Percentiles rank a stretch among this genome's conserved stretches.
Evolutionary conservation across 1,140 invertebrate species (phyloP).

Genomic region (Tetramorium alpestre): DNA sequence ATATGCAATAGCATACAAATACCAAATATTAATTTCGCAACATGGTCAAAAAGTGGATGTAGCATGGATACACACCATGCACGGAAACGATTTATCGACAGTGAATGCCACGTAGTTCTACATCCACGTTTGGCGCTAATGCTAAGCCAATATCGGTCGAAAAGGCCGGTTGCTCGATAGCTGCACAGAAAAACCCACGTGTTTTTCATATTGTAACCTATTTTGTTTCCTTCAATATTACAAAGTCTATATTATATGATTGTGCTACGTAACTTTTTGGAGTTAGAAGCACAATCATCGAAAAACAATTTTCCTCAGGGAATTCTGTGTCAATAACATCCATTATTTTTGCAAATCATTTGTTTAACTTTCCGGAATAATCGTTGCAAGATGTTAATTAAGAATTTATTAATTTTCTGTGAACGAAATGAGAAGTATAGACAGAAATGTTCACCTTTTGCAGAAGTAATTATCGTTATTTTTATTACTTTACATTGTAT

Average conservation of each 20-base stretch:
- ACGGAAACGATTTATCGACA: too few species aligned
- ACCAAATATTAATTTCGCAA: too few species aligned
- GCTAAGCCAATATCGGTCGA: too few species aligned
- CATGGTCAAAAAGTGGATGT: too few species aligned
- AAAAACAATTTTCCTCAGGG: not conserved
- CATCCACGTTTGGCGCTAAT: too few species aligned
- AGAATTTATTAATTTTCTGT: constrained; percentile 63
- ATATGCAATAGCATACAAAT: too few species aligned
- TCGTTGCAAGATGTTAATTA: constrained; percentile 55
- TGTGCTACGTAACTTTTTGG: not conserved
- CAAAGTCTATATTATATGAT: not conserved
- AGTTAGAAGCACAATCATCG: not conserved
- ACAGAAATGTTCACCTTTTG: constrained; percentile 12
- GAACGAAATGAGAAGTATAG: constrained; percentile 51
- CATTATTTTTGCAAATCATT: not conserved
- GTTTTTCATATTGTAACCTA: not conserved
- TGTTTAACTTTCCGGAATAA: not conserved
- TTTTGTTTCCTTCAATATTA: not conserved
- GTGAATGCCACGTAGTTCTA: too few species aligned
- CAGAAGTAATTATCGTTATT: constrained; percentile 49
- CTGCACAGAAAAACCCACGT: not conserved
- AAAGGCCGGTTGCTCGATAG: too few species aligned
- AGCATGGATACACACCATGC: too few species aligned
- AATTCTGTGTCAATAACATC: not conserved
- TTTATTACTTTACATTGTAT: not conserved